phyloP scores from a whole-genome alignment of 2,888 invertebrate species.

The Merodon equestris region DNA sequence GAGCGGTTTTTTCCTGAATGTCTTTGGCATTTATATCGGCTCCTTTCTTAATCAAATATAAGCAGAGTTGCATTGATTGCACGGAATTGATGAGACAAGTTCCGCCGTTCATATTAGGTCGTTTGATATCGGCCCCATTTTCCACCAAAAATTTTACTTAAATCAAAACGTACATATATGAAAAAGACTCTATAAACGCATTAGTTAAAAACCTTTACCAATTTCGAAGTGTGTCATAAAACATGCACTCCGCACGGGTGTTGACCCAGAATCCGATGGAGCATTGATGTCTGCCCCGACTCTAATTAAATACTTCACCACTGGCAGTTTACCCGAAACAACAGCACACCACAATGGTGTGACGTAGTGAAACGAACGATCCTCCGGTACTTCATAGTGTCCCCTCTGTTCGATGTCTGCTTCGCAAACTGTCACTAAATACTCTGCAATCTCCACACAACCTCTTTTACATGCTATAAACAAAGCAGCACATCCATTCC shows the following conservation, averaged over 20 bases:
- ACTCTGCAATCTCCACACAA: slow-evolving; percentile 90
- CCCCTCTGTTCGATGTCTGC: slow-evolving; percentile 93
- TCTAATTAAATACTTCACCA: slow-evolving; percentile 87
- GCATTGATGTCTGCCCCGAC: slow-evolving; percentile 92
- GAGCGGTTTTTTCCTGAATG: slow-evolving; percentile 93
- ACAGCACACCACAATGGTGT: slow-evolving; percentile 96
- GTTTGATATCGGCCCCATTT: slow-evolving; percentile 90
- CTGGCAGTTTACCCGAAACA: slow-evolving; percentile 88
- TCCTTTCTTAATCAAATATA: slow-evolving; percentile 88
- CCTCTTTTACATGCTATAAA: slow-evolving; percentile 85
- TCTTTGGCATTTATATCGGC: slow-evolving; percentile 92
- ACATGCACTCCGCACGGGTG: slow-evolving; percentile 94
- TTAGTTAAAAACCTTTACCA: slow-evolving; percentile 72
- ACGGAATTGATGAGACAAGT: slow-evolving; percentile 96
- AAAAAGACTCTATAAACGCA: background rate
- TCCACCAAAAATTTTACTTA: slow-evolving; percentile 86
- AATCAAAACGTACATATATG: slow-evolving; percentile 2
- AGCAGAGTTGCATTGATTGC: slow-evolving; percentile 90
- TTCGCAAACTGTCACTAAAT: slow-evolving; percentile 88
- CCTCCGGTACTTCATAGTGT: slow-evolving; percentile 90
- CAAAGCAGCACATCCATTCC: slow-evolving; percentile 89
- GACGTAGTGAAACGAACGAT: slow-evolving; percentile 86
- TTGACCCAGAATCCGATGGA: slow-evolving; percentile 91
- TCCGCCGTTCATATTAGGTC: slow-evolving; percentile 93
- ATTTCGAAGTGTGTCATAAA: slow-evolving; percentile 93